Conservation (phyloP, 1,140 invertebrate genomes). For the Alviniconcha marisindica region DNA sequence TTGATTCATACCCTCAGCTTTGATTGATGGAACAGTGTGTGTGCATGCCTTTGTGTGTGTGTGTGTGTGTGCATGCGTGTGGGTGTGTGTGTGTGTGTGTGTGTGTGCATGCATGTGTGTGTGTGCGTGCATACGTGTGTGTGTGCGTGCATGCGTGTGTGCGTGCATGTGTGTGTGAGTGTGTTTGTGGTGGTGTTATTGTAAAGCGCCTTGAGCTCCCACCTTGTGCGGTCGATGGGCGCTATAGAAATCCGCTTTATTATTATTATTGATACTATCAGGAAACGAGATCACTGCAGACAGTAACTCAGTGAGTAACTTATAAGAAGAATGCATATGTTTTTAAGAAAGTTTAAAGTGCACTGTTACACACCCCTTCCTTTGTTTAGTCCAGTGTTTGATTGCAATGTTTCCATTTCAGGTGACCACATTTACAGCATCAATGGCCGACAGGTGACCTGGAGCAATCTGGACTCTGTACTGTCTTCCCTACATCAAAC, state of each 20-base stretch:
- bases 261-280: too few relatives aligned
- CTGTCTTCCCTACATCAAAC: constrained; percentile 42
- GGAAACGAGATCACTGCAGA: neutral
- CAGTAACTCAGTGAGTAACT: too few relatives aligned
- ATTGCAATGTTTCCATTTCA: constrained; percentile 42
- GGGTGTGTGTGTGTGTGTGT: constrained; percentile 20
- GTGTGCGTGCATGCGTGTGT: constrained; percentile 23
- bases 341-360: neutral
- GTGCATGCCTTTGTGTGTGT: neutral
- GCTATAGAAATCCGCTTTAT: too few relatives aligned
- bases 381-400: neutral
- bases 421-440: constrained; percentile 67
- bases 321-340: too few relatives aligned
- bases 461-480: constrained; percentile 60
- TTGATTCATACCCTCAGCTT: too few relatives aligned
- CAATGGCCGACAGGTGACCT: constrained; percentile 62
- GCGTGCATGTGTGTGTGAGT: constrained; percentile 8
- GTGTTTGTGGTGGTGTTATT: neutral
- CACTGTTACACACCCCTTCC: neutral
- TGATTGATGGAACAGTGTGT: too few relatives aligned
- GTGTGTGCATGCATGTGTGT: neutral
- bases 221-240: too few relatives aligned
- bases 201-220: too few relatives aligned
- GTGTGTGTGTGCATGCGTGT: constrained; percentile 21
- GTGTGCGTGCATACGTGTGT: neutral